Evolutionary conservation across 2,113 vertebrate genomes (phyloP).

Genomic region (Sinocyclocheilus grahami): DNA sequence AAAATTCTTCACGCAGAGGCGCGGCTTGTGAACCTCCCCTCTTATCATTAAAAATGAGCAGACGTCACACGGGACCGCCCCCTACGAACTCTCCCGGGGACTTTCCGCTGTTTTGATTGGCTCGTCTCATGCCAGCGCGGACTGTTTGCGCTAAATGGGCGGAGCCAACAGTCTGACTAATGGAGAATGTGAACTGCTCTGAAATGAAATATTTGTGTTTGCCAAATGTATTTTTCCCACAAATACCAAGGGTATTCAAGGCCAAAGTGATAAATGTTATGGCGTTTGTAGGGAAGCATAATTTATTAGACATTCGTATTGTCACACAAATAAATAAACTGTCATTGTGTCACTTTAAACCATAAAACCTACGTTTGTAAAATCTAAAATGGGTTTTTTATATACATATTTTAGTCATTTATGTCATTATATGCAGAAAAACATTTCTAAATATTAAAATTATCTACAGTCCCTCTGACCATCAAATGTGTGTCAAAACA

Average conservation of each 20-base stretch:
- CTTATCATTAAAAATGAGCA: constrained; percentile 51
- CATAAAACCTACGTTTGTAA: neutral
- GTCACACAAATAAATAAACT: neutral
- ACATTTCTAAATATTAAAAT: neutral
- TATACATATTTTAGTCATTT: no score
- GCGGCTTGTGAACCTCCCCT: constrained; percentile 66
- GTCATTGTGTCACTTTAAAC: neutral
- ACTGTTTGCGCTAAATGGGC: constrained; percentile 57
- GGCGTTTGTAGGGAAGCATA: neutral
- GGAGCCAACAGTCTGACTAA: constrained; percentile 41
- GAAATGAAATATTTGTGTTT: neutral
- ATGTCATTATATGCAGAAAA: no score
- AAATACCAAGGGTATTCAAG: neutral
- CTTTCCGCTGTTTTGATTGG: constrained; percentile 47
- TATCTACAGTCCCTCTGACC: neutral
- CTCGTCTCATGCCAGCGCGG: constrained; percentile 36
- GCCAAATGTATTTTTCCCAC: neutral
- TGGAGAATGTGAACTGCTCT: constrained; percentile 41
- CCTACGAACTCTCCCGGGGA: constrained; percentile 24
- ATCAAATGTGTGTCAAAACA: neutral
- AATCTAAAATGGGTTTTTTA: neutral
- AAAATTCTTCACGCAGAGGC: constrained; percentile 66
- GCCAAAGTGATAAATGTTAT: neutral
- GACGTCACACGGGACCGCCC: constrained; percentile 56
- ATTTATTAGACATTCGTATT: neutral